Percentiles rank a stretch among this genome's conserved stretches.
Evolutionary conservation across 2,113 vertebrate species (phyloP).

Genomic region (Serinus canaria): DNA sequence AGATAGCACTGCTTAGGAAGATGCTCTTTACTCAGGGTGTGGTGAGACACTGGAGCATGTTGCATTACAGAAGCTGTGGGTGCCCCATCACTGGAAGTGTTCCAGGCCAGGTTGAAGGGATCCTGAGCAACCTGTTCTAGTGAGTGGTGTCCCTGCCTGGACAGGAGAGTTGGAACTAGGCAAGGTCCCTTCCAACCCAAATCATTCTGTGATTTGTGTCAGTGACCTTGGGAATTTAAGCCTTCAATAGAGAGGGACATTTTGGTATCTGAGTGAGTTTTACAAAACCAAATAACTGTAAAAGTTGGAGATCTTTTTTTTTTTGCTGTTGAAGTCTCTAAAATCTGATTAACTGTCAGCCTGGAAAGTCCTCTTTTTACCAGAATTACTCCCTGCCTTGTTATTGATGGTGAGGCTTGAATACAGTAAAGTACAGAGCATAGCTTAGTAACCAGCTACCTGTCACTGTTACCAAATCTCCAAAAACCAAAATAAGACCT

Average conservation of each 20-base stretch:
- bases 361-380: background rate
- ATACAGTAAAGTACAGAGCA: background rate
- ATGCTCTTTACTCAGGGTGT: background rate
- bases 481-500: fast-evolving
- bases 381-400: background rate
- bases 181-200: background rate
- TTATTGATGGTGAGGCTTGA: background rate
- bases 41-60: background rate
- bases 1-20: background rate
- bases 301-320: background rate
- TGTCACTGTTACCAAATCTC: background rate
- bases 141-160: background rate
- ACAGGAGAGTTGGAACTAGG: background rate
- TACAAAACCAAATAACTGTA: background rate
- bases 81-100: background rate
- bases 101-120: background rate
- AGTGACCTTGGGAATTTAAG: background rate
- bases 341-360: background rate
- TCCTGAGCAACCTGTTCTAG: background rate
- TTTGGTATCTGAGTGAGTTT: background rate
- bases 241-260: fast-evolving
- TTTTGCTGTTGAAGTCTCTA: background rate
- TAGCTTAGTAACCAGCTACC: background rate
- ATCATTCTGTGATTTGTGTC: background rate
- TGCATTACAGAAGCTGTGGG: background rate